phyloP scores from a whole-genome alignment of 1,140 invertebrate species.

The Thaumetopoea pityocampa region DNA sequence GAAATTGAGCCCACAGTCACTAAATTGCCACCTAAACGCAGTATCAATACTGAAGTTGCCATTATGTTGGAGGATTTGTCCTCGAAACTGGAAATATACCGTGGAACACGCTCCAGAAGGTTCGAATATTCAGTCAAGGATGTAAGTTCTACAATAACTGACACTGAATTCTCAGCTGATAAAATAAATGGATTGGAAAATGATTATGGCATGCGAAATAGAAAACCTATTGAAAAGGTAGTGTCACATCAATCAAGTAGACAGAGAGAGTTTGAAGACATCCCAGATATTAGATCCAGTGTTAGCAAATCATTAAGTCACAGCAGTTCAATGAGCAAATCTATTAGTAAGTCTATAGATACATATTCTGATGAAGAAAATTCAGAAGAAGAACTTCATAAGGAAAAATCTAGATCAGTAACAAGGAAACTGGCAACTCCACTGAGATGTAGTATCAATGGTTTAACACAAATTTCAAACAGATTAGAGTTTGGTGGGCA shows the following conservation, averaged over 20 bases:
- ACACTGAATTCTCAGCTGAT: constrained; percentile 27
- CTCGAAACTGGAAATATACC: constrained; percentile 37
- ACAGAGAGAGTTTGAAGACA: constrained; percentile 42
- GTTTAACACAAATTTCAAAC: constrained; percentile 25
- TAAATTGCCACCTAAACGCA: constrained; percentile 52
- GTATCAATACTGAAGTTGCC: constrained; percentile 37
- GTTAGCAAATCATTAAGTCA: constrained; percentile 50
- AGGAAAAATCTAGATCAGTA: constrained; percentile 40
- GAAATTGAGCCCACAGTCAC: constrained; percentile 41
- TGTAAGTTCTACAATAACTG: constrained; percentile 24
- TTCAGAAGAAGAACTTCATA: constrained; percentile 35
- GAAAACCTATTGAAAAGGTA: constrained; percentile 39
- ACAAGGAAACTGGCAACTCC: constrained; percentile 59
- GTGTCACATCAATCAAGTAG: constrained; percentile 46
- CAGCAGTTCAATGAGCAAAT: constrained; percentile 48
- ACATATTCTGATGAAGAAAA: constrained; percentile 58
- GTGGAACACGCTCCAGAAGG: constrained; percentile 43
- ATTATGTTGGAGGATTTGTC: constrained; percentile 40
- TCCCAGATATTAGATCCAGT: constrained; percentile 47
- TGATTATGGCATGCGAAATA: constrained; percentile 46
- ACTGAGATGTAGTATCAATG: constrained; percentile 35
- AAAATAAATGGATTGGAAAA: constrained; percentile 51
- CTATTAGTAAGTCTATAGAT: constrained; percentile 51
- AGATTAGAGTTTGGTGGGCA: constrained; percentile 60
- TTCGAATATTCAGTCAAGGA: constrained; percentile 55